Evolutionary conservation across 2,797 vertebrate genomes (phyloP).

Genomic region (Sphenopsis melanotis): DNA sequence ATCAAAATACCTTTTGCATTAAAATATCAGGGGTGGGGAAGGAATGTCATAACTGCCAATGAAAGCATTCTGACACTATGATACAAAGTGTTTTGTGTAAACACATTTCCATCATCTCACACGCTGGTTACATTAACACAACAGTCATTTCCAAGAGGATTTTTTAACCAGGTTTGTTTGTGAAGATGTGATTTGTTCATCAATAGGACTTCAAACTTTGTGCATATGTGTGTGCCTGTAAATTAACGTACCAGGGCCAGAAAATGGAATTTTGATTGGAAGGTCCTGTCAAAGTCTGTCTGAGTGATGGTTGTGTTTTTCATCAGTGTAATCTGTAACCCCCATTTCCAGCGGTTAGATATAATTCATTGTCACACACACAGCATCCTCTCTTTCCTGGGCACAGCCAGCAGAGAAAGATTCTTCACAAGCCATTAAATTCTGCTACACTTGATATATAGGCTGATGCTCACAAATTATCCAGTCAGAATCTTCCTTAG

Average conservation of each 20-base stretch:
- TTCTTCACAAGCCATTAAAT: slow-evolving; percentile 16
- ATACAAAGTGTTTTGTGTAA: not conserved
- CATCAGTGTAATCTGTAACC: slow-evolving; percentile 58
- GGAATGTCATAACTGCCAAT: not conserved
- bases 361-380: slow-evolving; percentile 52
- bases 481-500: slow-evolving; percentile 38
- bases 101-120: not conserved
- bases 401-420: slow-evolving; percentile 16
- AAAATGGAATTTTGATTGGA: slow-evolving; percentile 54
- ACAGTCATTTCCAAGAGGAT: not conserved
- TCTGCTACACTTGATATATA: slow-evolving; percentile 49
- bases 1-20: not conserved
- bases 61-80: not conserved
- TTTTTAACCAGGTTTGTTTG: slow-evolving; percentile 30
- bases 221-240: not conserved
- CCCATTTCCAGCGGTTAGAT: slow-evolving; percentile 12
- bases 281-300: slow-evolving; percentile 43
- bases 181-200: not conserved
- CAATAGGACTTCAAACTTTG: not conserved
- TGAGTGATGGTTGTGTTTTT: slow-evolving; percentile 64
- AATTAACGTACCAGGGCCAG: slow-evolving; percentile 23
- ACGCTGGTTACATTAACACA: not conserved
- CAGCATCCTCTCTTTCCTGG: slow-evolving; percentile 1
- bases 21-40: not conserved
- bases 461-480: slow-evolving; percentile 58